Evolutionary conservation across 2,888 invertebrate genomes (phyloP).

Genomic region (Dioctria rufipes): DNA sequence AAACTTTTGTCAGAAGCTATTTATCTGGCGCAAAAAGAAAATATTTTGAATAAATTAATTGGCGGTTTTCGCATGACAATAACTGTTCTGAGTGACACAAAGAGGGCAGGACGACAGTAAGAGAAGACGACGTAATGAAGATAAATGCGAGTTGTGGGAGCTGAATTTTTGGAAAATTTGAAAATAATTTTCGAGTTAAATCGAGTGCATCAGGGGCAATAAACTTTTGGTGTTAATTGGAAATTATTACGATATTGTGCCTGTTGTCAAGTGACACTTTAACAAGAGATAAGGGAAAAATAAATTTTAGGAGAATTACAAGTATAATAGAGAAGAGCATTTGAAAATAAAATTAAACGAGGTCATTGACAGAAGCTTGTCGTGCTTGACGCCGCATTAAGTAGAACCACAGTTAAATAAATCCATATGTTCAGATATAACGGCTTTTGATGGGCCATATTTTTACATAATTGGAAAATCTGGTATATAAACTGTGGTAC

Average conservation of each 20-base stretch:
- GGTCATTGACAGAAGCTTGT: no score
- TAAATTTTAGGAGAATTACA: no score
- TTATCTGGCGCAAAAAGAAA: background rate
- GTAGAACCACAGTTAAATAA: no score
- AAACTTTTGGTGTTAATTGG: background rate
- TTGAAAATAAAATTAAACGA: no score
- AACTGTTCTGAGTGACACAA: background rate
- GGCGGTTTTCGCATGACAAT: background rate
- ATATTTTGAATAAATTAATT: conserved; percentile 7
- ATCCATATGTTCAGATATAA: no score
- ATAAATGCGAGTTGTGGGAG: background rate
- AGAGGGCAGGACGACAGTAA: background rate
- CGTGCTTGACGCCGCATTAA: no score
- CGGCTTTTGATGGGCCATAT: no score
- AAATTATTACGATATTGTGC: background rate
- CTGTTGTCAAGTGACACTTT: no score
- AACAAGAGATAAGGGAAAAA: no score
- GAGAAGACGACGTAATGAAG: background rate
- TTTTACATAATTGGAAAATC: no score
- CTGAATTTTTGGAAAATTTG: background rate
- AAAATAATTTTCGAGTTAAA: background rate
- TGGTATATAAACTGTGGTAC: no score
- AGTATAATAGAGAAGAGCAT: no score
- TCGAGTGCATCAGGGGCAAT: background rate
- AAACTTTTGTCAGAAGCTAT: background rate